A percentile compares a stretch with the other conserved stretches of the same genome.
Conservation (phyloP, 37 sponge, comb jelly and placozoan genomes). For the Theonella swinhoei region DNA sequence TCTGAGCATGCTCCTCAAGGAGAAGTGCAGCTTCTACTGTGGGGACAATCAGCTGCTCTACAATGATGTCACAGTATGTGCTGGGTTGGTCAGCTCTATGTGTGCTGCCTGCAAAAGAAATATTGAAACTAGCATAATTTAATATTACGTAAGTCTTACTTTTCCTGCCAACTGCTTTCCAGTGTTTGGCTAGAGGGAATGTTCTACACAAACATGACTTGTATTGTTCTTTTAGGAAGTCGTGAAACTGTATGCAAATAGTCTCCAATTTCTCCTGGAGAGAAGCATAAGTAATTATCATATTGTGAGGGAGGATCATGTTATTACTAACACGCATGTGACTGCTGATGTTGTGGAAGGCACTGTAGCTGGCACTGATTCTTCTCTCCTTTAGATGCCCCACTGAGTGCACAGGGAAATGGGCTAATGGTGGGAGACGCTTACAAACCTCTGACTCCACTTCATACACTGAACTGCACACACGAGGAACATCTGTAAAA, state of each 20-base stretch:
- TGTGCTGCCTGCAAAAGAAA: too few species aligned
- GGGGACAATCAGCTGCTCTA: constrained; percentile 31
- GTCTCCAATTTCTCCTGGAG: not conserved
- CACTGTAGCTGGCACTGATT: not conserved
- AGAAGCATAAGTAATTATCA: too few species aligned
- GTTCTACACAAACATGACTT: not conserved
- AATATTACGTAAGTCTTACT: not conserved
- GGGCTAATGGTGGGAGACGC: not conserved
- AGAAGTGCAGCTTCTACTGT: constrained; percentile 15
- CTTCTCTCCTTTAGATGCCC: not conserved
- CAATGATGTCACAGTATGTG: constrained; percentile 8
- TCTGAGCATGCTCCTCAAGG: not conserved
- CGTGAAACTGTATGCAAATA: not conserved
- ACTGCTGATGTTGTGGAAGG: not conserved
- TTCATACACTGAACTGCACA: not conserved
- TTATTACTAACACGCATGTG: not conserved
- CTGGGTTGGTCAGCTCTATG: not conserved
- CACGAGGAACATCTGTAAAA: not conserved
- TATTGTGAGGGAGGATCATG: not conserved
- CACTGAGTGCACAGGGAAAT: too few species aligned
- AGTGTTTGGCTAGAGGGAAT: not conserved
- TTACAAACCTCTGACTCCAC: not conserved
- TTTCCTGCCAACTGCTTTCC: not conserved
- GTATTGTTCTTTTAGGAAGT: not conserved
- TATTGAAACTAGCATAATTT: not conserved